A percentile compares a stretch with the other conserved stretches of the same genome.
These are phyloP conservation scores for Unio delphinus DNA, from an alignment of 2,888 invertebrate genomes.

Conservation along the genomic window DNA sequence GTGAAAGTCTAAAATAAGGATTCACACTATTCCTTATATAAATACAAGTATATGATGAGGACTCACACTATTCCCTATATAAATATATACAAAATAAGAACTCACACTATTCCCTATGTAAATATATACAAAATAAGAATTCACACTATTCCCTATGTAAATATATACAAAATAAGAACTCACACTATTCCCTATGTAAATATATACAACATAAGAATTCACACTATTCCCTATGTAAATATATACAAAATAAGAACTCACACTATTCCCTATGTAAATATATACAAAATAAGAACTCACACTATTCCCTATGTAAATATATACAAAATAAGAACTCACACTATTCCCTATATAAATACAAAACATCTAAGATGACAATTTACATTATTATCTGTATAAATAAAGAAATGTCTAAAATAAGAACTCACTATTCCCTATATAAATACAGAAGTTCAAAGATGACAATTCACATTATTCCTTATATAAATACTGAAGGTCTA, in stretches of 20 bases:
- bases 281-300: neutral
- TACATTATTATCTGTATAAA: no score
- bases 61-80: no score
- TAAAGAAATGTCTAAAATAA: neutral
- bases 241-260: slow-evolving; percentile 79
- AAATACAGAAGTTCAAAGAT: neutral
- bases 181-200: neutral
- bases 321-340: slow-evolving; percentile 81
- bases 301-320: no score
- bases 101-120: slow-evolving; percentile 72
- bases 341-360: slow-evolving; percentile 68
- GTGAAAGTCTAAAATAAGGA: no score
- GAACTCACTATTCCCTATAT: neutral
- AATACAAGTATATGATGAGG: no score
- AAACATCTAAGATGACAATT: no score
- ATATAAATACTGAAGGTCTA: slow-evolving; percentile 11
- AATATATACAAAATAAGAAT: slow-evolving; percentile 76
- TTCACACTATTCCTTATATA: no score
- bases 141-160: slow-evolving; percentile 87
- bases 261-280: slow-evolving; percentile 83
- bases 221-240: neutral
- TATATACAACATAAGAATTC: neutral
- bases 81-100: slow-evolving; percentile 74
- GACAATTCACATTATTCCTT: slow-evolving; percentile 95
- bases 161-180: neutral